A percentile compares a stretch with the other conserved stretches of the same genome.
Evolutionary conservation across 1,140 invertebrate species (phyloP).

Genomic region (Periplaneta americana): DNA sequence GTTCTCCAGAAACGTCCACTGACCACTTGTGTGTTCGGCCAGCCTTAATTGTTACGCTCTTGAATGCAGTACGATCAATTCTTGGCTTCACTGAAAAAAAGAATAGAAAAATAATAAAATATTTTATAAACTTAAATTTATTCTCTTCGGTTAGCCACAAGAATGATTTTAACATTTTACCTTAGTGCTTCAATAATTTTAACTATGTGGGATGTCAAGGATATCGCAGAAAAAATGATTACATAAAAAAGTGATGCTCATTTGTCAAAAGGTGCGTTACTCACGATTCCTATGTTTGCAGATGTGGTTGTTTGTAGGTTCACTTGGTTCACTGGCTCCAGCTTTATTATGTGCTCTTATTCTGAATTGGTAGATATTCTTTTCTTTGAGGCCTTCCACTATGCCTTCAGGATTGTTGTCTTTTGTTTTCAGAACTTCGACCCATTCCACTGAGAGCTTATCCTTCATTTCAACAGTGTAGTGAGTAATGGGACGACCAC

Average conservation of each 20-base stretch:
- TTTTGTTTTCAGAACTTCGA: conserved; percentile 75
- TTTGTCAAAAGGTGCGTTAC: too few relatives aligned
- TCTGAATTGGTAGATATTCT: conserved; percentile 89
- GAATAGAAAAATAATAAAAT: too few relatives aligned
- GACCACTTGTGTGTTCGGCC: conserved; percentile 89
- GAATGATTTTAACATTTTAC: too few relatives aligned
- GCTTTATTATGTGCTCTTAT: conserved; percentile 90
- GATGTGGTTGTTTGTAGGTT: conserved; percentile 85
- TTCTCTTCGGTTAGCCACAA: too few relatives aligned
- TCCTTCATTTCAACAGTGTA: conserved; percentile 96
- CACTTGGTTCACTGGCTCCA: conserved; percentile 78
- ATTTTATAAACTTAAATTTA: too few relatives aligned
- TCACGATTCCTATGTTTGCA: conserved; percentile 91
- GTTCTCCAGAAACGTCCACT: conserved; percentile 86
- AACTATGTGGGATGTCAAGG: too few relatives aligned
- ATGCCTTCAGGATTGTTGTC: conserved; percentile 71
- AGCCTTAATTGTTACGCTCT: conserved; percentile 78
- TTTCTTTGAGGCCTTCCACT: conserved; percentile 86
- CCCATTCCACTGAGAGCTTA: conserved; percentile 86
- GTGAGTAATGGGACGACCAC: conserved; percentile 90
- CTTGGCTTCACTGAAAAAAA: conserved; percentile 72
- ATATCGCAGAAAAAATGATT: too few relatives aligned
- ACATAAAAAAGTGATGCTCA: too few relatives aligned
- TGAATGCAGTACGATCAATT: conserved; percentile 87
- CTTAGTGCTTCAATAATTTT: too few relatives aligned